These are phyloP conservation scores for Cephalopholis sonnerati DNA, from an alignment of 2,113 vertebrate genomes.

Conservation along the genomic window DNA sequence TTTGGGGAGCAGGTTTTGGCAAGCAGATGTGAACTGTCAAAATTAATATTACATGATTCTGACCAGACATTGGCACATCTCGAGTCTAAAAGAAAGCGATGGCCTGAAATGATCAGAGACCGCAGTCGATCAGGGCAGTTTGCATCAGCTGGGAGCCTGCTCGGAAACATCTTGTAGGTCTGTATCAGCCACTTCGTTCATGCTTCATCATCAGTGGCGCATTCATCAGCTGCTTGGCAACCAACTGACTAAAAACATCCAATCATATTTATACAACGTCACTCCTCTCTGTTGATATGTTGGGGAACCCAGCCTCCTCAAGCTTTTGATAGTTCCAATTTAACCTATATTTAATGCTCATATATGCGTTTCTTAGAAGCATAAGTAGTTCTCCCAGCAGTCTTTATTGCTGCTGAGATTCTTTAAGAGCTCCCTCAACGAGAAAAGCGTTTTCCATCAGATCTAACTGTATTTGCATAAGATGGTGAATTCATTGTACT, in stretches of 20 bases:
- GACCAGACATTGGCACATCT: constrained; percentile 54
- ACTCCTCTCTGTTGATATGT: neutral
- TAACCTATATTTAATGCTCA: neutral
- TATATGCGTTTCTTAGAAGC: neutral
- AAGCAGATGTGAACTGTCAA: constrained; percentile 63
- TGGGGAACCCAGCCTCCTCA: neutral
- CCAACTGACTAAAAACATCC: neutral
- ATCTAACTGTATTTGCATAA: neutral
- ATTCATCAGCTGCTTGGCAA: neutral
- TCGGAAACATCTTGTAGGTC: neutral
- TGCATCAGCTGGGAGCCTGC: constrained; percentile 20
- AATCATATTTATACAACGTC: neutral
- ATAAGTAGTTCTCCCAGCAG: neutral
- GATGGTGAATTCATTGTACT: neutral
- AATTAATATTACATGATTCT: constrained; percentile 66
- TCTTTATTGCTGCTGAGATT: neutral
- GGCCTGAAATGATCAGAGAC: constrained; percentile 53
- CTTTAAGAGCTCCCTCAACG: neutral
- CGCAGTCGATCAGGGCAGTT: constrained; percentile 10
- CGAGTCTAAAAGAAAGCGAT: constrained; percentile 50
- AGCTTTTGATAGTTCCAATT: neutral
- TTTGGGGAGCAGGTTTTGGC: constrained; percentile 65
- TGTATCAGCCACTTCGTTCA: neutral
- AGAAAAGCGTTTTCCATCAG: neutral
- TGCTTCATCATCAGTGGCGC: neutral